Conservation (phyloP, 2,797 vertebrate species). For the Mionectes olivaceus region DNA sequence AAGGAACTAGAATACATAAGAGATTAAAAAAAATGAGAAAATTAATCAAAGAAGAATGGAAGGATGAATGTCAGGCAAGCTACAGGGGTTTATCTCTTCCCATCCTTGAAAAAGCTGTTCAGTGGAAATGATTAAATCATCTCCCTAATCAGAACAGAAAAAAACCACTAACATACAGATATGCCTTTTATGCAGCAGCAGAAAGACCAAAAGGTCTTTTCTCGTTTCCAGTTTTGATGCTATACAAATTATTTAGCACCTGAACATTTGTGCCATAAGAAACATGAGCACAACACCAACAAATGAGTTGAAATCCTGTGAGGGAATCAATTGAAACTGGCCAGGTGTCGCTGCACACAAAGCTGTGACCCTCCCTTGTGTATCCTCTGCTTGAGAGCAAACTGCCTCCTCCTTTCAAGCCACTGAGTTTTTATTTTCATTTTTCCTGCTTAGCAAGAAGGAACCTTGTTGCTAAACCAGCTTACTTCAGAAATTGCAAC, state of each 20-base stretch:
- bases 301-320: background rate
- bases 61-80: background rate
- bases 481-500: background rate
- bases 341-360: background rate
- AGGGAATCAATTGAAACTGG: background rate
- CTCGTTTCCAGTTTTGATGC: background rate
- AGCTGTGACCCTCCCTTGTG: background rate
- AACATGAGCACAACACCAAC: background rate
- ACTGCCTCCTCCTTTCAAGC: background rate
- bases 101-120: background rate
- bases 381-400: background rate
- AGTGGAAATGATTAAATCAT: background rate
- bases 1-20: background rate
- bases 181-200: background rate
- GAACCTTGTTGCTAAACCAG: background rate
- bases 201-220: background rate
- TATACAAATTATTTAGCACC: background rate
- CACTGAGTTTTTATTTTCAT: background rate
- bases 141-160: background rate
- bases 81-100: slow-evolving; percentile 18
- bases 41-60: slow-evolving; percentile 35
- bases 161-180: background rate
- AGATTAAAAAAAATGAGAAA: background rate
- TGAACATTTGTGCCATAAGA: background rate
- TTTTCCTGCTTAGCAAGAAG: background rate